phyloP scores from a whole-genome alignment of 2,113 vertebrate genomes.

The Arothron firmamentum region DNA sequence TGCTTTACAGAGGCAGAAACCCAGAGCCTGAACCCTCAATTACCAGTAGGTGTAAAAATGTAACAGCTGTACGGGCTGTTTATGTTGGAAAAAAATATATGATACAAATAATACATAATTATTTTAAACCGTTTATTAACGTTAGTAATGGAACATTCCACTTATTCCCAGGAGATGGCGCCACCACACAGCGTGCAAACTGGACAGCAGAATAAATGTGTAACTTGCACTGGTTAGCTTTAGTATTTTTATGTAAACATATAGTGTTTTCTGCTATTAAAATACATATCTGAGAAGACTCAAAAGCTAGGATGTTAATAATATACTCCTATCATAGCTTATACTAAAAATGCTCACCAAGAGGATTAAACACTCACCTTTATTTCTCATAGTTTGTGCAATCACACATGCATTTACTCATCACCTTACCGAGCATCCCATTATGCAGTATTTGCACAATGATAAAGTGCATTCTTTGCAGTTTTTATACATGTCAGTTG shows the following conservation, averaged over 20 bases:
- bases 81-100: too few relatives aligned
- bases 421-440: not conserved
- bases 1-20: too few relatives aligned
- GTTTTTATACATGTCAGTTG: conserved; percentile 24
- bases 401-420: conserved; percentile 4
- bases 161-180: not conserved
- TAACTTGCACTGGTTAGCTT: not conserved
- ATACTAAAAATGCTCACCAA: conserved; percentile 39
- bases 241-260: too few relatives aligned
- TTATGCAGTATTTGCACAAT: conserved; percentile 12
- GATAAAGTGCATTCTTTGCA: conserved; percentile 5
- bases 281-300: not conserved
- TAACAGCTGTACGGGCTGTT: too few relatives aligned
- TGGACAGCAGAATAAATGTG: conserved; percentile 8
- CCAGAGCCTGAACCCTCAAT: too few relatives aligned
- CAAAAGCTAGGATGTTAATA: not conserved
- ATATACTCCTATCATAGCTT: conserved; percentile 2
- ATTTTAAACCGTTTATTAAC: not conserved
- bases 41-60: too few relatives aligned
- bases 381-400: conserved; percentile 3
- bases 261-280: too few relatives aligned
- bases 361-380: not conserved
- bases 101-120: too few relatives aligned
- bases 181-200: conserved; percentile 2
- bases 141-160: not conserved